Evolutionary conservation across 2,888 invertebrate species (phyloP), one percentile per base, ranked within the genome.

Genomic region (Fragum whitleyi): DNA sequence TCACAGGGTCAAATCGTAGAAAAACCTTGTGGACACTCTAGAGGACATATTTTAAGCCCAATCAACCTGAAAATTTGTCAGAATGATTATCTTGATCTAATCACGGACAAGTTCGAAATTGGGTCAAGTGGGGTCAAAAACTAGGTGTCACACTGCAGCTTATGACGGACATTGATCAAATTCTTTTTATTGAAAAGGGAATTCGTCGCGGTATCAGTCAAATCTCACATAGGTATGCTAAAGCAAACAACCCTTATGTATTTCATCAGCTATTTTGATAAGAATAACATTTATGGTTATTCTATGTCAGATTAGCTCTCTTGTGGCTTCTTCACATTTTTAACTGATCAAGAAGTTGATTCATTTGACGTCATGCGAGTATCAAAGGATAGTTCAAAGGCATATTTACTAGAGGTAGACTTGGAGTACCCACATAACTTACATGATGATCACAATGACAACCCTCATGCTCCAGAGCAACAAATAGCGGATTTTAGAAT

Each of bases 341-440:
- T 87, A 57, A 39, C 47, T 57, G 26, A 71, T 16, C 73, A 79
- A 42, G 79, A 85, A 81, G 69, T 76, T 14, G 39, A 67, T 21
- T 29, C 29, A 23, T 77, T 79, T 61, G 70, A 85, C 68, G n/a
- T 74, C 7, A 26, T 0, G 53, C 61, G 16, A 26, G 36, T 77
- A 39, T 62, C 71, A 55, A 62, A 71, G 68, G 65, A 79, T 72
- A 62, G 47, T 11, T 72, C 79, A n/a, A 74, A 61, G 51, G 79
- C 93, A 0, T 94, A 92, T 80, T 91, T 94, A 53, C 86, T 94
- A 3, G 94, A 95, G 83, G 94, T 94, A 3, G 94, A 94, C 81
- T 77, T 95, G 29, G 89, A 92, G 62, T 94, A 95, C 87, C 94
- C 94, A 3, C 28, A 88, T 23, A 67, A 90, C 16, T 75, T 94